Conservation (phyloP, 2,113 vertebrate genomes). For the Merops nubicus region DNA sequence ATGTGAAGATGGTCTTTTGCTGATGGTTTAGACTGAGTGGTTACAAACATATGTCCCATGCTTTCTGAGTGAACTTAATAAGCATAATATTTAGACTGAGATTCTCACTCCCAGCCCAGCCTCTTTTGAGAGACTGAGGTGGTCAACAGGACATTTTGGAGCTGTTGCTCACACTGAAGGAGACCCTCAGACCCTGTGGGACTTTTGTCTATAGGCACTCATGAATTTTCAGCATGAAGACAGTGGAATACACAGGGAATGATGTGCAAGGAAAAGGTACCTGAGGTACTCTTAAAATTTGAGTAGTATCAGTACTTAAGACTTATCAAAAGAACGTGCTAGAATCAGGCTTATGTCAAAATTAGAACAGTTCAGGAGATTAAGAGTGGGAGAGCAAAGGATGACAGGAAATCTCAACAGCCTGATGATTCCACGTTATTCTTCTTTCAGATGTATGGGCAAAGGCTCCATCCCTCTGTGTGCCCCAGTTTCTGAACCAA, state of each 20-base stretch:
- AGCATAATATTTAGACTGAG: background rate
- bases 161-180: background rate
- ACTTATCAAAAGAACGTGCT: background rate
- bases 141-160: background rate
- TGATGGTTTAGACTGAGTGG: background rate
- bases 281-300: background rate
- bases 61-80: background rate
- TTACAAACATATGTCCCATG: background rate
- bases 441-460: background rate
- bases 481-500: background rate
- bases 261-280: background rate
- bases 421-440: background rate
- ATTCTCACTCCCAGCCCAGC: background rate
- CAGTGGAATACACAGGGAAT: background rate
- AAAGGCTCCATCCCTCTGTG: background rate
- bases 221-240: background rate
- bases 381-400: background rate
- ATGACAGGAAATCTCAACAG: constrained; percentile 4
- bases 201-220: background rate
- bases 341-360: background rate
- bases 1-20: background rate
- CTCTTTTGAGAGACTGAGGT: background rate
- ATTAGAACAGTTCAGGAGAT: background rate
- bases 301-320: background rate
- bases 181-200: background rate